Evolutionary conservation across 2,113 vertebrate species (phyloP), one percentile per base, ranked within the genome.

Genomic region (Pomatostomus ruficeps): DNA sequence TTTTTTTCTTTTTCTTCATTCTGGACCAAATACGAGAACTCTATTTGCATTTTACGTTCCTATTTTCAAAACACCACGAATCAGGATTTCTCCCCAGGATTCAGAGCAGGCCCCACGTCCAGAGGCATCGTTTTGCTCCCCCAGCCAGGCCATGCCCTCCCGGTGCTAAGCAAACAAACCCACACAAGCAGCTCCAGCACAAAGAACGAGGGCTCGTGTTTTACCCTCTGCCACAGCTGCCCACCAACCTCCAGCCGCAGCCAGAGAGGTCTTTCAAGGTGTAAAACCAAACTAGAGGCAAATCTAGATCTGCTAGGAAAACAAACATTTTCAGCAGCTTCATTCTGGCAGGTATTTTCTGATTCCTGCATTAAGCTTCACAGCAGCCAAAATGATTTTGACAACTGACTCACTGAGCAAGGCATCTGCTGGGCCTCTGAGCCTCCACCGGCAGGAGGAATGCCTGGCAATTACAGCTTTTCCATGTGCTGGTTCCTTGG

Each of bases 321-420:
- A 95, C 61, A 82, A 95, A 87, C 57, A 57, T 40, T 61, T 75
- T 38, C 42, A 71, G 72, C 66, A 91, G 59, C 52, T 65, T 76
- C 63, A 21, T 71, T 88, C 67, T 85, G 81, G 88, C 78, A 88
- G 82, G 31, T 75, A 48, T 91, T 82, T 94, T 87, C 81, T 73
- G 66, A 75, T 82, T 48, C 12, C 43, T 84, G 84, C 68, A 59
- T 25, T 40, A 36, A 78, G 68, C 73, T 89, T 65, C 61, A 31
- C 0, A 54, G 74, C 89, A 93, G 94, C 88, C 87, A 91, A 54
- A 81, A 67, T 46, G 21, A 25, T 83, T 70, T 7, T 73, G 81
- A 59, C 88, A 78, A 72, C 90, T 96, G 94, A 93, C 85, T 95
- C 89, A 91, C 35, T 43, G 31, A 79, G 58, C 45, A 14, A 78